Percentiles rank a stretch among this genome's conserved stretches.
Evolutionary conservation across 2,113 vertebrate genomes (phyloP).

Genomic region (Oceanites oceanicus): DNA sequence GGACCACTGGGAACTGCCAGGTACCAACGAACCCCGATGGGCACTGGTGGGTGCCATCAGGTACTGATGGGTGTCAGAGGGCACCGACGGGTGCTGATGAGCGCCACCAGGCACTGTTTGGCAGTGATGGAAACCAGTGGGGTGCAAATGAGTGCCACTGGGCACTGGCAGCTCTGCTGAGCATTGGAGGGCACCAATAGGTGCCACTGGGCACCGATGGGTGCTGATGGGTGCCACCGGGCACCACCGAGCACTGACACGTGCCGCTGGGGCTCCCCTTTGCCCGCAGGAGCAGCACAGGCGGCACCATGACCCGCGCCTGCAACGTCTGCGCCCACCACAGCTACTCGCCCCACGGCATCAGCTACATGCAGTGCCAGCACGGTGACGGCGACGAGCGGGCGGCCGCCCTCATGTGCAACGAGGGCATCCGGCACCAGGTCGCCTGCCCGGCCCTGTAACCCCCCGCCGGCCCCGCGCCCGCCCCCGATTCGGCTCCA

Average conservation of each 20-base stretch:
- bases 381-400: background rate
- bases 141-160: background rate
- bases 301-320: background rate
- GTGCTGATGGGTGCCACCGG: background rate
- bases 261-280: background rate
- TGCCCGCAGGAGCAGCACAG: background rate
- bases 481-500: background rate
- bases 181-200: background rate
- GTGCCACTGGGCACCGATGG: background rate
- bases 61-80: background rate
- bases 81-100: accelerated
- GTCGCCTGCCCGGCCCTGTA: background rate
- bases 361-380: constrained; percentile 57
- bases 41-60: background rate
- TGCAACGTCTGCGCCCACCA: constrained; percentile 7
- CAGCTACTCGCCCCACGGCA: constrained; percentile 5
- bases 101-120: background rate
- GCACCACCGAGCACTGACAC: accelerated
- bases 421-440: constrained; percentile 26
- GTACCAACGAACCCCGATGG: accelerated
- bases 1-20: background rate
- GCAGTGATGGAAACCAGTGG: background rate
- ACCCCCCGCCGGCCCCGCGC: accelerated
- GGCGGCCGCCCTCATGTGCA: constrained; percentile 17
- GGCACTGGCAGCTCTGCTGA: background rate